Evolutionary conservation across 2,113 vertebrate genomes (phyloP).

Genomic region (Seriola dumerili): DNA sequence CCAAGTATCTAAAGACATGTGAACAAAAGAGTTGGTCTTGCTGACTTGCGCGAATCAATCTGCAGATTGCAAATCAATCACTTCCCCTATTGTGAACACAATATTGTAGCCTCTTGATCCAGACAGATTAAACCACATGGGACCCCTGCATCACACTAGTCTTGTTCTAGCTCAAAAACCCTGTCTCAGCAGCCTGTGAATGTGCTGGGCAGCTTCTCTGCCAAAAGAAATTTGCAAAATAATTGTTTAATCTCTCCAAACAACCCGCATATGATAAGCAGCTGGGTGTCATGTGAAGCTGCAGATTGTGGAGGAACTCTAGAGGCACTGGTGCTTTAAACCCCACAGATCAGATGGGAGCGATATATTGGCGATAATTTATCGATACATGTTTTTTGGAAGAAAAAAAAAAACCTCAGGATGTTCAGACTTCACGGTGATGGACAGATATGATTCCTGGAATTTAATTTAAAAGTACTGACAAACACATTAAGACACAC

Average conservation of each 20-base stretch:
- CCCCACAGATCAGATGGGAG: constrained; percentile 3
- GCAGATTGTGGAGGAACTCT: constrained; percentile 11
- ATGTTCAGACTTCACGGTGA: neutral
- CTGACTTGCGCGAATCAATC: constrained; percentile 19
- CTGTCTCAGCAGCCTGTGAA: constrained; percentile 44
- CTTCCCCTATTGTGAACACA: neutral
- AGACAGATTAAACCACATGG: constrained; percentile 33
- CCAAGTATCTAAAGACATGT: neutral
- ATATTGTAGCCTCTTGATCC: constrained; percentile 10
- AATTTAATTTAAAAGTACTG: neutral
- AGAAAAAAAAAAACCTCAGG: neutral
- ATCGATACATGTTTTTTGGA: neutral
- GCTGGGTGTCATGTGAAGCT: constrained; percentile 35
- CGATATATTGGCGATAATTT: neutral
- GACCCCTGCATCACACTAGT: constrained; percentile 8
- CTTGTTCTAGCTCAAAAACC: constrained; percentile 19
- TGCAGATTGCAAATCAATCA: constrained; percentile 15
- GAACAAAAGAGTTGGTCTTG: constrained; percentile 1
- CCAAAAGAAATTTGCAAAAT: constrained; percentile 40
- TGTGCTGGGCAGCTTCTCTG: constrained; percentile 12
- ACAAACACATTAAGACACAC: neutral
- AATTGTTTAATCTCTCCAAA: constrained; percentile 53
- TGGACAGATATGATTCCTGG: neutral
- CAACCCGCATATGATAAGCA: constrained; percentile 31
- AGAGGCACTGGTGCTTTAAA: constrained; percentile 10